A percentile compares a stretch with the other conserved stretches of the same genome.
Conservation (phyloP, 1,140 invertebrate species). For the Hylyphantes graminicola region DNA sequence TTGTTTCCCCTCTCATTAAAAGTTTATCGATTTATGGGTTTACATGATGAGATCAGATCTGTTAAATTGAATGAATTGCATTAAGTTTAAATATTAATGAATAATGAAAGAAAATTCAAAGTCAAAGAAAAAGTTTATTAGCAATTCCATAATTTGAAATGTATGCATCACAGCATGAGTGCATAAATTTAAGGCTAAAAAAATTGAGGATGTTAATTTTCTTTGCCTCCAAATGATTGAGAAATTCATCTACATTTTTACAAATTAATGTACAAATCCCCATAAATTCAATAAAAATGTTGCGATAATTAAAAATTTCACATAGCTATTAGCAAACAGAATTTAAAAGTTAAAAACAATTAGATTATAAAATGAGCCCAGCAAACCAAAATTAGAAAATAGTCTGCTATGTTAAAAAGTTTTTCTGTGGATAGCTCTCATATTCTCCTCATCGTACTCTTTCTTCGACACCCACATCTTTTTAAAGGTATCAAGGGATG, state of each 20-base stretch:
- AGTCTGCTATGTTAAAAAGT: constrained; percentile 82
- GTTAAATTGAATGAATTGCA: no score
- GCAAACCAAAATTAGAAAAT: constrained; percentile 7
- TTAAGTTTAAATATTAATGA: not conserved
- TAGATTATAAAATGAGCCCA: constrained; percentile 33
- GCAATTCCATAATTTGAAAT: constrained; percentile 29
- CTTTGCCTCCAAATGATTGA: constrained; percentile 10
- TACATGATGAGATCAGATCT: no score
- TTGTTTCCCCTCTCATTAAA: no score
- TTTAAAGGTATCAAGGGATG: constrained; percentile 98
- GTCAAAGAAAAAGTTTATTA: constrained; percentile 14
- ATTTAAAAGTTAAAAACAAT: constrained; percentile 48
- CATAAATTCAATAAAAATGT: constrained; percentile 5
- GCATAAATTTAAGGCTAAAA: constrained; percentile 29
- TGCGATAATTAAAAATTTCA: constrained; percentile 11
- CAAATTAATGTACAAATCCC: constrained; percentile 25
- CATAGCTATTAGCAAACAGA: constrained; percentile 45
- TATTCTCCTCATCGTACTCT: constrained; percentile 97
- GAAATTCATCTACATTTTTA: constrained; percentile 22
- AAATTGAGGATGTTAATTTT: not conserved
- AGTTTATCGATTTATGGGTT: no score
- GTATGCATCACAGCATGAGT: constrained; percentile 9
- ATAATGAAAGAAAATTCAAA: not conserved
- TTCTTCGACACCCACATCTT: constrained; percentile 99
- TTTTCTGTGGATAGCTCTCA: constrained; percentile 93